phyloP scores from a whole-genome alignment of 2,113 vertebrate species.

The Otolemur garnettii region DNA sequence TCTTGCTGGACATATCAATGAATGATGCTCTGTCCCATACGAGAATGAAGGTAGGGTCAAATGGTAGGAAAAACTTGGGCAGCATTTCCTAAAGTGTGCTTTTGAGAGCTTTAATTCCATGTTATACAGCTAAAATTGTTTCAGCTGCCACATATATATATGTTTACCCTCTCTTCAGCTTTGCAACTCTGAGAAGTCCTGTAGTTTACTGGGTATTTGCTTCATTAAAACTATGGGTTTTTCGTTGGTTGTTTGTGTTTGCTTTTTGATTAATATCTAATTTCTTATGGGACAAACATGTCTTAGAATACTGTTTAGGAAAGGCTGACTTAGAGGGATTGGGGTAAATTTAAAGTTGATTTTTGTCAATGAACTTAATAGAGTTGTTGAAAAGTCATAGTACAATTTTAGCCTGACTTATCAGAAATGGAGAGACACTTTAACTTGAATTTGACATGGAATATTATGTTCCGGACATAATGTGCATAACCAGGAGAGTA shows the following conservation, averaged over 20 bases:
- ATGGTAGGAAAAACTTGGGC: neutral
- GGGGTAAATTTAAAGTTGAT: constrained; percentile 55
- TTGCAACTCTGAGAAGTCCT: constrained; percentile 1
- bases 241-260: neutral
- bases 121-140: neutral
- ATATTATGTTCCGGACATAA: neutral
- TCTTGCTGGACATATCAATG: neutral
- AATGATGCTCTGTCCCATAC: neutral
- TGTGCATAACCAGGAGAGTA: neutral
- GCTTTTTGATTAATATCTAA: neutral
- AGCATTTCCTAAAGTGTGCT: neutral
- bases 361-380: neutral
- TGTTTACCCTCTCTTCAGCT: neutral
- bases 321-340: neutral
- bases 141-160: neutral
- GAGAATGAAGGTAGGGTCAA: neutral
- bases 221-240: neutral
- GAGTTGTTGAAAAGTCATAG: neutral
- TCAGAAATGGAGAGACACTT: neutral
- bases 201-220: neutral
- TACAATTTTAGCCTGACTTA: constrained; percentile 32
- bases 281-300: constrained; percentile 26
- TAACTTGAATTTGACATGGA: constrained; percentile 14
- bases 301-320: constrained; percentile 40
- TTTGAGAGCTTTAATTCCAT: neutral